Evolutionary conservation across 37 sponge, comb jelly and placozoan species (phyloP).

Genomic region (Axinella damicornis): DNA sequence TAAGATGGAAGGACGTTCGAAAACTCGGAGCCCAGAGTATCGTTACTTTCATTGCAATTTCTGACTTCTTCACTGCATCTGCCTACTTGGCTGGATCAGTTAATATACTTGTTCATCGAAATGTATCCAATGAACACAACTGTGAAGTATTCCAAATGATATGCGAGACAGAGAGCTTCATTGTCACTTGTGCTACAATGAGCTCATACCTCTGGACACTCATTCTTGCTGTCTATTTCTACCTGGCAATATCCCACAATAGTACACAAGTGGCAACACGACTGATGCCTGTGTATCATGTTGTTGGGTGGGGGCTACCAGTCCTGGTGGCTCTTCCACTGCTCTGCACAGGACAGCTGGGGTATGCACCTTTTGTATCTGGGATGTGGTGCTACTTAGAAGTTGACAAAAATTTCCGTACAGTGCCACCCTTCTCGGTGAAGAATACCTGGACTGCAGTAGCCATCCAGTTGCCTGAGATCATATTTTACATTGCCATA

Average conservation of each 20-base stretch:
- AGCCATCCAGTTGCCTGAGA: not conserved
- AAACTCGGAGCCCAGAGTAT: slow-evolving; percentile 29
- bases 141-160: slow-evolving; percentile 1
- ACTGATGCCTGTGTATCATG: slow-evolving; percentile 43
- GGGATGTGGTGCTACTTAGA: slow-evolving; percentile 59
- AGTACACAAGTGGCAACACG: not conserved
- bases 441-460: not conserved
- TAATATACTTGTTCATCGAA: too few relatives aligned
- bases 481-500: slow-evolving; percentile 27
- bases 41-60: slow-evolving; percentile 36
- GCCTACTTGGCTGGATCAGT: slow-evolving; percentile 56
- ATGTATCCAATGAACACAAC: too few relatives aligned
- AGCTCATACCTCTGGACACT: slow-evolving; percentile 60
- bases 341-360: slow-evolving; percentile 11
- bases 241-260: slow-evolving; percentile 9
- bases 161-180: slow-evolving; percentile 51
- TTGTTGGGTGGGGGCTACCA: slow-evolving; percentile 31
- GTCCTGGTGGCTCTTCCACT: slow-evolving; percentile 5
- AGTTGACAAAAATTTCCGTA: not conserved
- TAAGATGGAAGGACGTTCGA: slow-evolving; percentile 29
- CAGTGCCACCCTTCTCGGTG: not conserved
- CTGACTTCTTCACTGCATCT: slow-evolving; percentile 47
- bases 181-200: slow-evolving; percentile 43
- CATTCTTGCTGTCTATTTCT: slow-evolving; percentile 60
- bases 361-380: slow-evolving; percentile 27